Percentiles rank a stretch among this genome's conserved stretches.
Evolutionary conservation across 1,140 invertebrate species (phyloP).

Genomic region (Saccostrea glomerata): DNA sequence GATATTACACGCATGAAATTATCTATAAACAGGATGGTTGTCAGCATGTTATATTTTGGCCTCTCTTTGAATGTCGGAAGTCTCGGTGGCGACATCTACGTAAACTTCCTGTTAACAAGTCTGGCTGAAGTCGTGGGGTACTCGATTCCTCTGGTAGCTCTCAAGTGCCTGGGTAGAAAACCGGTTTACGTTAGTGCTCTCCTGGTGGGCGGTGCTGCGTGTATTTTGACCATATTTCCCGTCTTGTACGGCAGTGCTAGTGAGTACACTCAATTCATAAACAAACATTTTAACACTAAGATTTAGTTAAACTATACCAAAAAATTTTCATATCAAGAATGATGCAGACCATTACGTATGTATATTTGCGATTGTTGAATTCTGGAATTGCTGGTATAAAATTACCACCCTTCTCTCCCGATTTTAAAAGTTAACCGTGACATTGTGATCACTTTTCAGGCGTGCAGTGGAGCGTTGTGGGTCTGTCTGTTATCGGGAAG

Average conservation of each 20-base stretch:
- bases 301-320: too few relatives aligned
- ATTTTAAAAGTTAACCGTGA: too few relatives aligned
- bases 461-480: slow-evolving; percentile 43
- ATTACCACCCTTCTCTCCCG: too few relatives aligned
- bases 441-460: slow-evolving; percentile 39
- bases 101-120: slow-evolving; percentile 79
- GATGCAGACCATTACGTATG: too few relatives aligned
- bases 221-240: slow-evolving; percentile 58
- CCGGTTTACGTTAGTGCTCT: slow-evolving; percentile 58
- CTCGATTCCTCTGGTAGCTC: slow-evolving; percentile 57
- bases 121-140: slow-evolving; percentile 89
- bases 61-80: slow-evolving; percentile 80
- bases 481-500: slow-evolving; percentile 87
- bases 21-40: slow-evolving; percentile 59
- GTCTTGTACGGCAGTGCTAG: slow-evolving; percentile 55
- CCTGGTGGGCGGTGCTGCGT: slow-evolving; percentile 62
- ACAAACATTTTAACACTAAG: too few relatives aligned
- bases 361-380: too few relatives aligned
- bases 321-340: too few relatives aligned
- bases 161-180: slow-evolving; percentile 62
- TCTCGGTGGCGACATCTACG: slow-evolving; percentile 71
- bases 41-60: slow-evolving; percentile 70
- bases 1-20: too few relatives aligned
- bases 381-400: too few relatives aligned
- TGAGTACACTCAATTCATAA: slow-evolving; percentile 21